phyloP scores from a whole-genome alignment of 2,888 invertebrate genomes.

The Megaustenia siamemsis region DNA sequence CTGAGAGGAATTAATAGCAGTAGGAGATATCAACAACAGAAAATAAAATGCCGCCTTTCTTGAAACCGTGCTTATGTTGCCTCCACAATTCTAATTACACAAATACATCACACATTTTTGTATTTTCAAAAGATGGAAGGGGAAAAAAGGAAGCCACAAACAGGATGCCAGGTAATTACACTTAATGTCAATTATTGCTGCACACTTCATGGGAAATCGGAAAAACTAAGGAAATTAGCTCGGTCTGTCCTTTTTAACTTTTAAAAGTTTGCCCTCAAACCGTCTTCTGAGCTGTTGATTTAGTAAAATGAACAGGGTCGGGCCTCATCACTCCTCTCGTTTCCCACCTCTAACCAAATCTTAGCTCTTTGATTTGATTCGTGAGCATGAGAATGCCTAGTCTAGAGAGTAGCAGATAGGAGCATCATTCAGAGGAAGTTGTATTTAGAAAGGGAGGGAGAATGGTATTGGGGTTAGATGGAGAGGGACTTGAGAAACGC shows the following conservation, averaged over 20 bases:
- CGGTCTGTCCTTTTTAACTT: neutral
- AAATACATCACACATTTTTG: neutral
- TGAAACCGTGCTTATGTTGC: neutral
- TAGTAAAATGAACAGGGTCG: neutral
- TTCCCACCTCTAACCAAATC: neutral
- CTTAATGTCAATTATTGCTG: slow-evolving; percentile 10
- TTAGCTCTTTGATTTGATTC: neutral
- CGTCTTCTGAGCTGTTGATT: neutral
- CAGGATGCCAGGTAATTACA: slow-evolving; percentile 7
- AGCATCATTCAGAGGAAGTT: neutral
- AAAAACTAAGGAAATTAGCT: neutral
- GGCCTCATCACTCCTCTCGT: neutral
- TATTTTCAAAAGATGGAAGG: neutral
- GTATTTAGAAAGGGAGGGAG: no score
- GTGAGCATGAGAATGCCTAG: neutral
- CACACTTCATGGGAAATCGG: neutral
- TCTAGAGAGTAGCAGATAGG: neutral
- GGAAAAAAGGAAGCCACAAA: neutral
- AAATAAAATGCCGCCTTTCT: neutral
- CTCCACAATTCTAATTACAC: neutral
- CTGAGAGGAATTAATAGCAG: neutral
- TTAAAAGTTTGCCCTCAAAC: neutral
- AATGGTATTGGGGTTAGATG: no score
- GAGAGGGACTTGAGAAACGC: neutral
- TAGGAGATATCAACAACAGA: neutral